Evolutionary conservation across 2,888 invertebrate species (phyloP), one percentile per base, ranked within the genome.

Genomic region (Cheilosia pagana): DNA sequence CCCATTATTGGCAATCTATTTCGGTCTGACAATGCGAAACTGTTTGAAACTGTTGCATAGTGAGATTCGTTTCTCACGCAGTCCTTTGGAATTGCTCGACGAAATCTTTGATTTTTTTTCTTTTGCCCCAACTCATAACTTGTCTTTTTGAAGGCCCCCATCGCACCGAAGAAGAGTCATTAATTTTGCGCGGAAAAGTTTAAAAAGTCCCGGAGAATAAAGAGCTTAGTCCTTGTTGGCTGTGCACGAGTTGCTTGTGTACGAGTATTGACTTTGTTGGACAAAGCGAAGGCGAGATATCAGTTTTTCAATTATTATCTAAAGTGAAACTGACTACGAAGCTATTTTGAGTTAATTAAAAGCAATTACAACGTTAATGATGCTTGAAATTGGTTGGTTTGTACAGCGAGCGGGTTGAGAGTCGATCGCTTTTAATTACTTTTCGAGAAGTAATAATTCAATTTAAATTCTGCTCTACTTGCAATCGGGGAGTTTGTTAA

Each of bases 261-360:
- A 8, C 0, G 6, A 10, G 12, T n/a, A 53, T 16, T 6, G 1
- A 19, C 52, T 28, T 28, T 25, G 25, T 52, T 14, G n/a, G n/a
- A 31, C n/a, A 16, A 10, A 35, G 31, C 1, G 23, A 23, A 25
- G 25, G 41, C n/a, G 35, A 35, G 12, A 12, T n/a, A 25, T 60
- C 10, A n/a, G 1, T 28, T 45, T 31, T 43, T 1, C 23, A 45
- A 45, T 45, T 31, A 62, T 28, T 19, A 45, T 25, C 45, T 48
- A 7, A 23, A 39, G 23, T 39, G 57, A 21, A 59, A 59, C 21
- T 59, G n/a, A 21, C 8, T 1, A n/a, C 60, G 28, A 12, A 31
- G 28, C 12, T 28, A 45, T 10, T 62, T 62, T 7, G 6, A 62
- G 19, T 45, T 62, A 45, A 62, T 62, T 45, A 31, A 45, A 43